These are phyloP conservation scores for Cataglyphis altisquamis DNA, from an alignment of 2,888 invertebrate genomes.

Conservation along the genomic window DNA sequence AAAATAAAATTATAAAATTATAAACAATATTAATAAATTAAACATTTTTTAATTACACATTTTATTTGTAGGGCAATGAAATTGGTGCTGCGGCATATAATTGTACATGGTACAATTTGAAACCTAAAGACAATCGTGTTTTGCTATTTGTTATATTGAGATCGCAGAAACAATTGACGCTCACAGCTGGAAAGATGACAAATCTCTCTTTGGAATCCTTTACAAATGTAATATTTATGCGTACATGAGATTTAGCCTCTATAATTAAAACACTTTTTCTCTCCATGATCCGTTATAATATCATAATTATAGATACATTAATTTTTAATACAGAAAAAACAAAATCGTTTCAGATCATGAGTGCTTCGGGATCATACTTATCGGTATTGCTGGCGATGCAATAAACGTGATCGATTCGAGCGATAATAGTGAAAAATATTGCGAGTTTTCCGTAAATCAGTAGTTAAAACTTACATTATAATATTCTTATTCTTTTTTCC, in stretches of 20 bases:
- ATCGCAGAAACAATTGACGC: constrained; percentile 63
- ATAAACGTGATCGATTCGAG: constrained; percentile 15
- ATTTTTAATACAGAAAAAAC: not conserved
- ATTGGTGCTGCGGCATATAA: constrained; percentile 51
- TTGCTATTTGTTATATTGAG: constrained; percentile 61
- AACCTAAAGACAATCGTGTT: constrained; percentile 50
- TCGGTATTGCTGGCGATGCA: constrained; percentile 36
- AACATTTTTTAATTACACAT: not conserved
- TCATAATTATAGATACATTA: not conserved
- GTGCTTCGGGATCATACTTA: constrained; percentile 33
- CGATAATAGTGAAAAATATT: no score
- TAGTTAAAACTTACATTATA: no score
- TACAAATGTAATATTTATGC: not conserved
- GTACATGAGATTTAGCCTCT: no score
- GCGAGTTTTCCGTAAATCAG: no score
- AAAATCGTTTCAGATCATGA: constrained; percentile 29
- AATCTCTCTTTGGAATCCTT: constrained; percentile 62
- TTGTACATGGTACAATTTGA: constrained; percentile 65
- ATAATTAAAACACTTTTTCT: no score
- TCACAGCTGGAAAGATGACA: constrained; percentile 66
- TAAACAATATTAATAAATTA: not conserved
- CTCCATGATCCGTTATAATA: no score
- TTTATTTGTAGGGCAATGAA: constrained; percentile 38
- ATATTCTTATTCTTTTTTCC: no score
- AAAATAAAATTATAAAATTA: not conserved